Conservation (phyloP, 2,113 vertebrate species). For the Salvelinus alpinus region DNA sequence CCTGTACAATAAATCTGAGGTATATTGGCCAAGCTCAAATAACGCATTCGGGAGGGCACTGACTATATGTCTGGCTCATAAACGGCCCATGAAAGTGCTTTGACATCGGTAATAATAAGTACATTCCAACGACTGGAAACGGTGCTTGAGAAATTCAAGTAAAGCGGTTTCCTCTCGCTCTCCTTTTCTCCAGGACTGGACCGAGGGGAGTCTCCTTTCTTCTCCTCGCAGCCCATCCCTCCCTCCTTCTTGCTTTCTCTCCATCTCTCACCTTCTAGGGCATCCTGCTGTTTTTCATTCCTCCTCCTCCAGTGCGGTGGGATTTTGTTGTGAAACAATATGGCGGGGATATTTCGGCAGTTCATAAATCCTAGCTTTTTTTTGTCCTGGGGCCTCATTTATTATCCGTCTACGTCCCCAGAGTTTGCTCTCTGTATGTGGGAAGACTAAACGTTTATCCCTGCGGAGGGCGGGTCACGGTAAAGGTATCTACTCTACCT, state of each 20-base stretch:
- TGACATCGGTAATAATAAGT: slow-evolving; percentile 54
- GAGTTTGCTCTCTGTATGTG: slow-evolving; percentile 41
- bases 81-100: slow-evolving; percentile 54
- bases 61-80: slow-evolving; percentile 62
- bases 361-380: slow-evolving; percentile 67
- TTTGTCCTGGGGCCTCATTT: slow-evolving; percentile 55
- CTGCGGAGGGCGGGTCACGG: slow-evolving; percentile 28
- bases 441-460: slow-evolving; percentile 52
- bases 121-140: slow-evolving; percentile 42
- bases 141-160: slow-evolving; percentile 29
- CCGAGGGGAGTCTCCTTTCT: slow-evolving; percentile 19
- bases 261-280: slow-evolving; percentile 49
- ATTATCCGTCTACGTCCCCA: slow-evolving; percentile 60
- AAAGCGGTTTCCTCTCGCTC: background rate
- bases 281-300: slow-evolving; percentile 61
- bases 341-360: slow-evolving; percentile 60
- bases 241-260: slow-evolving; percentile 32
- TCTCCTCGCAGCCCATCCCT: slow-evolving; percentile 41
- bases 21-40: slow-evolving; percentile 54
- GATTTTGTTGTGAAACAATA: slow-evolving; percentile 30
- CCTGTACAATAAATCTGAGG: slow-evolving; percentile 65
- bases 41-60: slow-evolving; percentile 50
- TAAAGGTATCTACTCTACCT: slow-evolving; percentile 38
- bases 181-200: slow-evolving; percentile 27
- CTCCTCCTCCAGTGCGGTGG: slow-evolving; percentile 1